Evolutionary conservation across 2,797 vertebrate genomes (phyloP).

Genomic region (Ceryle rudis): DNA sequence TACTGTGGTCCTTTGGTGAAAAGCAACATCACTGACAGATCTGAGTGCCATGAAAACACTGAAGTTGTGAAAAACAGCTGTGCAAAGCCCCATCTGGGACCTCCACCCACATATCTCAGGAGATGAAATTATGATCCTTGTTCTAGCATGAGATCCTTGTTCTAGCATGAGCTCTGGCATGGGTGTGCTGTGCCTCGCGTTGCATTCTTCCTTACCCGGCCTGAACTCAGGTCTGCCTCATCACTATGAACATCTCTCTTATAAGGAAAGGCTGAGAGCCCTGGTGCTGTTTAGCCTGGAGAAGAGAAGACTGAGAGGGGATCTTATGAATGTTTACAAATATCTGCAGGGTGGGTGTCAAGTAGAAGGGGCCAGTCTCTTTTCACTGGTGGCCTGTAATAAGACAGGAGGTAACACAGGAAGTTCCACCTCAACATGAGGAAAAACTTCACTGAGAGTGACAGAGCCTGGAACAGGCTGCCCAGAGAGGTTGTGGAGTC

Average conservation of each 20-base stretch:
- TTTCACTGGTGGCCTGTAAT: too few species aligned
- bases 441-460: too few species aligned
- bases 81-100: neutral
- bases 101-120: neutral
- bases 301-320: too few species aligned
- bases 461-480: too few species aligned
- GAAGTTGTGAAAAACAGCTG: neutral
- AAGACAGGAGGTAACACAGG: too few species aligned
- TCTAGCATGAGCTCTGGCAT: neutral
- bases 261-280: too few species aligned
- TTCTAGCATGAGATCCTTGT: neutral
- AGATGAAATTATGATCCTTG: neutral
- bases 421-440: too few species aligned
- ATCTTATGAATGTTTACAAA: too few species aligned
- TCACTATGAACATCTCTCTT: neutral
- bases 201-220: neutral
- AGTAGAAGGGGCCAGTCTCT: too few species aligned
- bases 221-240: neutral
- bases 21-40: neutral
- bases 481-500: too few species aligned
- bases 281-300: too few species aligned
- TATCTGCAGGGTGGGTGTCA: too few species aligned
- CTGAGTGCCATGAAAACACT: neutral
- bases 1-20: neutral
- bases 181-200: accelerated